phyloP scores from a whole-genome alignment of 2,888 invertebrate genomes.

The Cactoblastis cactorum region DNA sequence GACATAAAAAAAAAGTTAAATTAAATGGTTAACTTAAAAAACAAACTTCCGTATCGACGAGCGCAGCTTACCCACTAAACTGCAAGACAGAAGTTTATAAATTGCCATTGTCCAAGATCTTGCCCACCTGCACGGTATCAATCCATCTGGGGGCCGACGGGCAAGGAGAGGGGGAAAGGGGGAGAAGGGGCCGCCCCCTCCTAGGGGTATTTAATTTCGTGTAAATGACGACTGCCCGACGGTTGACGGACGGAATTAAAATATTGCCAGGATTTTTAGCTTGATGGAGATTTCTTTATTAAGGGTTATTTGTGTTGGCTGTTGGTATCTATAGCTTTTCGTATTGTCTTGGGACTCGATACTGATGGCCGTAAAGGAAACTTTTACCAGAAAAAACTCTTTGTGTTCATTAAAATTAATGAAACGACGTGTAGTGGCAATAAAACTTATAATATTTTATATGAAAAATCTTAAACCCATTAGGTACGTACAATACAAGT shows the following conservation, averaged over 20 bases:
- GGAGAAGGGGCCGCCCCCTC: neutral
- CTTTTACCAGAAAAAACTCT: neutral
- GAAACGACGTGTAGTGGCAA: too few relatives aligned
- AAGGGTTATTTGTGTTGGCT: neutral
- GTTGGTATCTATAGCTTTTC: neutral
- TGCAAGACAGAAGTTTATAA: constrained; percentile 51
- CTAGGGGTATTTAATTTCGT: constrained; percentile 68
- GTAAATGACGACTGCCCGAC: constrained; percentile 62
- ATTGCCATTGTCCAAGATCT: constrained; percentile 64
- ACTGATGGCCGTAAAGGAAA: neutral
- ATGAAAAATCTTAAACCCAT: too few relatives aligned
- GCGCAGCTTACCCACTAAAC: constrained; percentile 17
- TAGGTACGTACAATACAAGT: too few relatives aligned
- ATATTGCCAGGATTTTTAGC: constrained; percentile 11
- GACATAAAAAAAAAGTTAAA: too few relatives aligned
- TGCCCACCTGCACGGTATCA: constrained; percentile 73
- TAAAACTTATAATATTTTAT: too few relatives aligned
- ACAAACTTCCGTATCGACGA: neutral
- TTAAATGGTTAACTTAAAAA: neutral
- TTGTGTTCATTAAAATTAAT: too few relatives aligned
- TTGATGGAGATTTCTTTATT: constrained; percentile 2
- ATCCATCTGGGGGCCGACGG: constrained; percentile 60
- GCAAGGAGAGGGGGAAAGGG: constrained; percentile 27
- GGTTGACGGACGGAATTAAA: constrained; percentile 22
- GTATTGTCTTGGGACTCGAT: neutral